Percentiles rank a stretch among this genome's conserved stretches.
phyloP scores from a whole-genome alignment of 2,888 invertebrate species.

The Unio pictorum region DNA sequence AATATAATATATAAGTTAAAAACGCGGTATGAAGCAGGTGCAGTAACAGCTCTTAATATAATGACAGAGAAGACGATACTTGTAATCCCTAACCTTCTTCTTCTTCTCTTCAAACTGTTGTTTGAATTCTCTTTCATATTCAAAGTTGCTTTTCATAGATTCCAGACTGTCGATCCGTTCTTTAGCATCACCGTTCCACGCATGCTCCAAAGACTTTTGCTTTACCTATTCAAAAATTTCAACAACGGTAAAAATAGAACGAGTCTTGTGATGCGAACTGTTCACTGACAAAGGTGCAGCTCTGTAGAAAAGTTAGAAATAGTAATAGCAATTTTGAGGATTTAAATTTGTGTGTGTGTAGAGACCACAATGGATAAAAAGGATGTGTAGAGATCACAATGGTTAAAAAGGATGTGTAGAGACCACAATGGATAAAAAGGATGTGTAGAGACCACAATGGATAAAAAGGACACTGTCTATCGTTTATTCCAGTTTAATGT shows the following conservation, averaged over 20 bases:
- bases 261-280: background rate
- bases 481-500: too few species aligned
- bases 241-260: background rate
- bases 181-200: slow-evolving; percentile 36
- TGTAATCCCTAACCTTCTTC: slow-evolving; percentile 32
- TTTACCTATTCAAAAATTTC: background rate
- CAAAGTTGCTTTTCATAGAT: slow-evolving; percentile 33
- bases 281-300: background rate
- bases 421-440: too few species aligned
- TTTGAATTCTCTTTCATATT: slow-evolving; percentile 40
- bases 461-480: too few species aligned
- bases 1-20: too few species aligned
- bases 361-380: too few species aligned
- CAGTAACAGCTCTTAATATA: background rate
- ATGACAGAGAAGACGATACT: background rate
- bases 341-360: too few species aligned
- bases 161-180: slow-evolving; percentile 44
- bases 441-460: too few species aligned
- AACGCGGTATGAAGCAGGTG: too few species aligned
- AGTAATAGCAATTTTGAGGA: too few species aligned
- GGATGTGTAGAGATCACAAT: too few species aligned
- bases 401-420: too few species aligned
- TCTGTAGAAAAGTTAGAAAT: background rate
- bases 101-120: slow-evolving; percentile 39
- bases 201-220: background rate